Base-by-base conservation (phyloP, 2,888 invertebrate genomes). In the Endotricha flammealis region DNA sequence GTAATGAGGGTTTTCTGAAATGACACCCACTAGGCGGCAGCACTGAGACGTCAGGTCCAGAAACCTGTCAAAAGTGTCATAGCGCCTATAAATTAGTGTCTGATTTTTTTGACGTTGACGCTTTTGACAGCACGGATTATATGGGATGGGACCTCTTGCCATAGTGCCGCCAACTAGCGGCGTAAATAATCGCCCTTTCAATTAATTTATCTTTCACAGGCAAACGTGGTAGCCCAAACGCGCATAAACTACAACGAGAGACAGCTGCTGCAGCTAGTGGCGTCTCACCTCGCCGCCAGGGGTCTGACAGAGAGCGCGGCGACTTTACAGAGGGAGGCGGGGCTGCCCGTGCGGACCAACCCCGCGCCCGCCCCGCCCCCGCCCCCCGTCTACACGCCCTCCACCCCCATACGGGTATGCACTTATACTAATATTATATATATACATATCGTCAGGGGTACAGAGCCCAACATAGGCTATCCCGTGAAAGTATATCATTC, bases 181-280 rank as follows among this genome's bases (percentile, higher is more conserved):
- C 11, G 10, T 6, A 29, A 16, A 16, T 16, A n/a, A 5, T 2
- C 3, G 6, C 11, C n/a, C n/a, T n/a, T 11, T 22, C 4, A 8
- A n/a, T 22, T 27, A n/a, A n/a, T n/a, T n/a, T n/a, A 24, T 36
- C 20, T 14, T 14, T 22, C 61, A 1, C 64, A 91, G 92, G 95
- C 97, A 0, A 96, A 96, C 76, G 95, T 99, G 28, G 97, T 99
- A 0, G 97, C 98, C 0, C 97, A 98, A 77, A 99, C 99, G 0
- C 92, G 94, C 46, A 98, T 99, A 41, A 93, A 93, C 61, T 99
- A 95, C 88, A 96, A 98, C 75, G 96, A 97, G 69, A 91, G 93
- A 28, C 98, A 99, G 73, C 85, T 99, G 20, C 90, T 97, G 50
- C 95, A 97, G 69, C 85, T 99, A 7, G 97, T 99, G 29, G 92